These are phyloP conservation scores for Lordiphosa andalusiaca DNA, from an alignment of 2,888 invertebrate genomes.

Conservation along the genomic window DNA sequence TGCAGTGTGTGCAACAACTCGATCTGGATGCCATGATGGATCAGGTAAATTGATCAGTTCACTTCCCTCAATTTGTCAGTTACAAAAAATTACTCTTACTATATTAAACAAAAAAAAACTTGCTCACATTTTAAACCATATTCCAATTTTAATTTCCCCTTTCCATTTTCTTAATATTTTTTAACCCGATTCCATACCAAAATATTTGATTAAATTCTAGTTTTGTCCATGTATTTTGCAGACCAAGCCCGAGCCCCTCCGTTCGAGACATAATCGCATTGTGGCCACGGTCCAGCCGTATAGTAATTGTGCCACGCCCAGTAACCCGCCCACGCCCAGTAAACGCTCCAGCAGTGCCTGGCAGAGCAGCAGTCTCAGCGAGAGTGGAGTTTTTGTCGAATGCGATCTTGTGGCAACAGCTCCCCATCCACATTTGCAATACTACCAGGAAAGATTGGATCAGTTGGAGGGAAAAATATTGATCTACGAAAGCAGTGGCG, in stretches of 20 bases:
- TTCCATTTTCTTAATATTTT: slow-evolving; percentile 18
- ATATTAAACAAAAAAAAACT: not conserved
- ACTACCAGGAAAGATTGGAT: slow-evolving; percentile 85
- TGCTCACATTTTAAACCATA: slow-evolving; percentile 12
- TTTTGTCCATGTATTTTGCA: slow-evolving; percentile 35
- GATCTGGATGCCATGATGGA: slow-evolving; percentile 81
- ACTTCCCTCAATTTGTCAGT: slow-evolving; percentile 21
- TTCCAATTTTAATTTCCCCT: not conserved
- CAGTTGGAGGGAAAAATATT: slow-evolving; percentile 85
- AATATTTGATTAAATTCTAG: slow-evolving; percentile 34
- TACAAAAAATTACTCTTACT: not conserved
- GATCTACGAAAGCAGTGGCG: slow-evolving; percentile 85
- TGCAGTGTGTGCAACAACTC: slow-evolving; percentile 84
- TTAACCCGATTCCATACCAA: not conserved
- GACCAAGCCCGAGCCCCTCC: slow-evolving; percentile 50
- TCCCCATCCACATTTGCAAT: slow-evolving; percentile 82
- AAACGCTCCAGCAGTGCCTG: slow-evolving; percentile 48
- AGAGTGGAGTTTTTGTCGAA: slow-evolving; percentile 88
- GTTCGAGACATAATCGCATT: slow-evolving; percentile 79
- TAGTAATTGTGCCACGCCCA: slow-evolving; percentile 72
- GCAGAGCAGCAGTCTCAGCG: slow-evolving; percentile 83
- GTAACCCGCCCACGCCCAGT: slow-evolving; percentile 54
- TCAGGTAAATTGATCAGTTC: slow-evolving; percentile 51
- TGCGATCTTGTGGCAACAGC: slow-evolving; percentile 77
- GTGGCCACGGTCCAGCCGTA: slow-evolving; percentile 86